Conservation (phyloP, 1,140 invertebrate genomes). For the Drosophila dunni region DNA sequence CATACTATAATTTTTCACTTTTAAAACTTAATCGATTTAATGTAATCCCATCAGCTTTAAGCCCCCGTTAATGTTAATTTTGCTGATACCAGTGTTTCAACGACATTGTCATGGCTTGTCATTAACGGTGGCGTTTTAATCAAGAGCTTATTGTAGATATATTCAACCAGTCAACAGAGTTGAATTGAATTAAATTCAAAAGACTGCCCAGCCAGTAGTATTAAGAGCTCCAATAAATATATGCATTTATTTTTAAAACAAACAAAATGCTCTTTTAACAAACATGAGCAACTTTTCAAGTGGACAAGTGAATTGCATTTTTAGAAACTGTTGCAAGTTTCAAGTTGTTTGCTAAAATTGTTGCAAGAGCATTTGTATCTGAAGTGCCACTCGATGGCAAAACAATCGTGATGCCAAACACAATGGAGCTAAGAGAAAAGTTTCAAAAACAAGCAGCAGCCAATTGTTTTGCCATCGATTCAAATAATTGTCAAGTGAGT, state of each 20-base stretch:
- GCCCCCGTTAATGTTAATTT: constrained; percentile 21
- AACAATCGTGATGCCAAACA: constrained; percentile 14
- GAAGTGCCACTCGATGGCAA: constrained; percentile 34
- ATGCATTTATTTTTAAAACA: constrained; percentile 7
- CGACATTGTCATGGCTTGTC: constrained; percentile 2
- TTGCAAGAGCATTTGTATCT: constrained; percentile 18
- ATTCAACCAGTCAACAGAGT: constrained; percentile 7
- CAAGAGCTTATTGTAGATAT: constrained; percentile 19
- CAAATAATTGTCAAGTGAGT: background rate
- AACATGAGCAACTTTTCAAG: constrained; percentile 40
- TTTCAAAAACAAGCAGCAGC: background rate
- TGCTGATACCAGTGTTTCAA: background rate
- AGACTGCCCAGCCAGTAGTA: constrained; percentile 7
- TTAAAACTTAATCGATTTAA: background rate
- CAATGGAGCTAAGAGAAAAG: background rate
- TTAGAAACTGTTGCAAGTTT: constrained; percentile 49
- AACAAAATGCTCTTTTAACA: constrained; percentile 21
- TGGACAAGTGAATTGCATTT: constrained; percentile 41
- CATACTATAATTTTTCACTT: background rate
- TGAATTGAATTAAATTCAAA: constrained; percentile 36
- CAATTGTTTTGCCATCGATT: constrained; percentile 26
- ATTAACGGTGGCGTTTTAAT: constrained; percentile 36
- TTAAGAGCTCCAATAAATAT: constrained; percentile 6
- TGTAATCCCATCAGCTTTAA: constrained; percentile 9
- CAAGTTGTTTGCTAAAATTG: constrained; percentile 49